Conservation (phyloP, 2,113 vertebrate genomes). For the Perca fluviatilis region DNA sequence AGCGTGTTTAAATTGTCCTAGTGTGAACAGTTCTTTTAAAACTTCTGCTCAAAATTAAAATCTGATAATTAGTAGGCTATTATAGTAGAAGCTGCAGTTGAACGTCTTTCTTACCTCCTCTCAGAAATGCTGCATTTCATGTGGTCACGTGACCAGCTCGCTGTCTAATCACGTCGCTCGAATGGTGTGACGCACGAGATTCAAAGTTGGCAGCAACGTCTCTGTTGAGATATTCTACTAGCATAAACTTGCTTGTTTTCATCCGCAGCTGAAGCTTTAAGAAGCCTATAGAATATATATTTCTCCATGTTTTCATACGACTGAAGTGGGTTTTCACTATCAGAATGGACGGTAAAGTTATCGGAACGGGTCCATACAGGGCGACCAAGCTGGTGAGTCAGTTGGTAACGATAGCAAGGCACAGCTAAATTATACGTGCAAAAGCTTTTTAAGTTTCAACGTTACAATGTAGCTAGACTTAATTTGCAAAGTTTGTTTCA, state of each 20-base stretch:
- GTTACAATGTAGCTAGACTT: neutral
- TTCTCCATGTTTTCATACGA: conserved; percentile 43
- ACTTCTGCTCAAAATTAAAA: neutral
- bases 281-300: neutral
- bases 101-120: neutral
- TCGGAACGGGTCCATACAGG: conserved; percentile 77
- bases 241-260: neutral
- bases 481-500: neutral
- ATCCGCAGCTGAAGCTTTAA: neutral
- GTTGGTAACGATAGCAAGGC: neutral
- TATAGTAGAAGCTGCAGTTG: neutral
- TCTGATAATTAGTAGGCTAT: neutral
- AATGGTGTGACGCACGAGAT: conserved; percentile 62
- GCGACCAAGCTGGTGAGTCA: conserved; percentile 79
- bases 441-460: neutral
- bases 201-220: conserved; percentile 77
- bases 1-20: neutral
- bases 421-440: neutral
- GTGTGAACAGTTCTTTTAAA: neutral
- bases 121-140: neutral
- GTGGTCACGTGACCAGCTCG: conserved; percentile 54
- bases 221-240: neutral
- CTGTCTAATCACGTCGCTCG: conserved; percentile 64
- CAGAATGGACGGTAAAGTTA: conserved; percentile 73
- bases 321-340: neutral